Percentiles rank a stretch among this genome's conserved stretches.
Conservation (phyloP, 2,888 invertebrate species). For the Synanthedon tipuliformis region DNA sequence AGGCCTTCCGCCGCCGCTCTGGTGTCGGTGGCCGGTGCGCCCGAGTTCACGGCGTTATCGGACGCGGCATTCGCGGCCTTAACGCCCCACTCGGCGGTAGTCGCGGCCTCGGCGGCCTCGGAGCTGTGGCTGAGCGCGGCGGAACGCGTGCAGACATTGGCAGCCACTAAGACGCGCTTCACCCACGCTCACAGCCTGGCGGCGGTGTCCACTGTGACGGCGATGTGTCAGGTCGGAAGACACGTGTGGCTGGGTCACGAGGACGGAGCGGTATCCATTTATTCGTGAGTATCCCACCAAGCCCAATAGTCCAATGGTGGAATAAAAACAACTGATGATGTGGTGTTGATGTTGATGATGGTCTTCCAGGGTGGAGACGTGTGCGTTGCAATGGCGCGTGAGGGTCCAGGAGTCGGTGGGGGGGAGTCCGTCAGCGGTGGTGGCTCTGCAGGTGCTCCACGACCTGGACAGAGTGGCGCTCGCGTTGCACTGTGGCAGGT, state of each 20-base stretch:
- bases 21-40: constrained; percentile 90
- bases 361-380: constrained; percentile 26
- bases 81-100: constrained; percentile 5
- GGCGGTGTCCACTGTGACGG: constrained; percentile 72
- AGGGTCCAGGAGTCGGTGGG: constrained; percentile 70
- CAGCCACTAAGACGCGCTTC: constrained; percentile 29
- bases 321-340: no score
- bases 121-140: constrained; percentile 77
- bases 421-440: constrained; percentile 73
- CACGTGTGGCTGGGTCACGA: constrained; percentile 93
- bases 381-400: constrained; percentile 36
- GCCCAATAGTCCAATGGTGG: no score
- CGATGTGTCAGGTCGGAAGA: constrained; percentile 80
- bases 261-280: constrained; percentile 85
- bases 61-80: constrained; percentile 35
- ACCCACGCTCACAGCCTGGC: constrained; percentile 45
- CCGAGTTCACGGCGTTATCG: constrained; percentile 81
- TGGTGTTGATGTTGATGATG: no score
- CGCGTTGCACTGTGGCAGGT: constrained; percentile 80
- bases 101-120: constrained; percentile 30
- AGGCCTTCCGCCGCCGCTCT: constrained; percentile 95
- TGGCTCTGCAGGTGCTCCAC: constrained; percentile 76
- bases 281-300: constrained; percentile 63
- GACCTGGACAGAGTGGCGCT: constrained; percentile 81
- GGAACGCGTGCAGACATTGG: constrained; percentile 62